Conservation (phyloP, 2,797 vertebrate genomes). For the Sebastes vulpes region DNA sequence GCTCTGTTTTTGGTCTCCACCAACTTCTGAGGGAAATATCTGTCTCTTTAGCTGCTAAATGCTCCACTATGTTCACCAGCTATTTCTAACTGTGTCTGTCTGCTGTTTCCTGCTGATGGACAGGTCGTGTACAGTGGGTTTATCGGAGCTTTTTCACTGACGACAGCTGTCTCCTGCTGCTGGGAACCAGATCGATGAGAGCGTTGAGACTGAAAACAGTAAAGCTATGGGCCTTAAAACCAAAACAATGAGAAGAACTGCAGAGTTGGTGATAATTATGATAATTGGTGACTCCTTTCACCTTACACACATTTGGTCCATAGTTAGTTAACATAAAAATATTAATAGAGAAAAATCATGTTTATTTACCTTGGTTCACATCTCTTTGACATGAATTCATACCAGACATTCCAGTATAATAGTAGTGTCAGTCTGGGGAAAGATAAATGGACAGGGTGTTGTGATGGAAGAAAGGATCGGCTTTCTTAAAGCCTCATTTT, state of each 20-base stretch:
- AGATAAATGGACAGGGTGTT: background rate
- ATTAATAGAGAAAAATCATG: background rate
- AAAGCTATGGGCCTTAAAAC: background rate
- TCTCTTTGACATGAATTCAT: background rate
- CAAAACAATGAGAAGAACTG: background rate
- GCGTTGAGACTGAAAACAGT: background rate
- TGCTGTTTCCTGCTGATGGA: background rate
- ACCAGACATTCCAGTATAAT: background rate
- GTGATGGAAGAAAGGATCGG: slow-evolving; percentile 1
- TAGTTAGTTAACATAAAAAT: background rate
- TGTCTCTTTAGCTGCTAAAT: background rate
- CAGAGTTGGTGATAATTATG: background rate
- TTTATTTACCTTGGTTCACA: background rate
- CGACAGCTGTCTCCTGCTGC: background rate
- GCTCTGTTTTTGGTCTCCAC: background rate
- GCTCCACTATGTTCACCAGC: background rate
- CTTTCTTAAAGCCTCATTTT: slow-evolving; percentile 20
- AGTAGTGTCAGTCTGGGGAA: background rate
- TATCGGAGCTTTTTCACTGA: background rate
- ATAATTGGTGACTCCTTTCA: background rate
- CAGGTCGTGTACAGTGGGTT: background rate
- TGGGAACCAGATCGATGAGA: background rate
- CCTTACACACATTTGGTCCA: background rate
- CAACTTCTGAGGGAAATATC: background rate
- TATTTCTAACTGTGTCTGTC: background rate